Conservation (phyloP, 2,888 invertebrate species). For the Imbricaverruca yamaguchii region DNA sequence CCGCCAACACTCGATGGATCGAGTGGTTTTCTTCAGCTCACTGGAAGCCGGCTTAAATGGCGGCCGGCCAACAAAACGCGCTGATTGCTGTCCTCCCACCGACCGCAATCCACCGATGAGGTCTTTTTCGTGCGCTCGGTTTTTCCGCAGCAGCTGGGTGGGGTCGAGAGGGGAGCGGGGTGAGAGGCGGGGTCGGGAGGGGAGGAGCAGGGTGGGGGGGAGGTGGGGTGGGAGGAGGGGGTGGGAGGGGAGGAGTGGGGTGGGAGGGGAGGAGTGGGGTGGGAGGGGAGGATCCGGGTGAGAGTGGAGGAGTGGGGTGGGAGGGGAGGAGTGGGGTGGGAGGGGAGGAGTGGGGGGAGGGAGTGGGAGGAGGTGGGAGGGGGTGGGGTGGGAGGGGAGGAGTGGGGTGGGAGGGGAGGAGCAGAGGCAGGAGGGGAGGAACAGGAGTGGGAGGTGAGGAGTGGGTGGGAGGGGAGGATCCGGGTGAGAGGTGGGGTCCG, state of each 20-base stretch:
- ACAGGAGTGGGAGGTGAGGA: too few relatives aligned
- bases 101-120: not conserved
- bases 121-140: not conserved
- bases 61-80: not conserved
- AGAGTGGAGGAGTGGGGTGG: too few relatives aligned
- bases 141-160: too few relatives aligned
- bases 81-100: not conserved
- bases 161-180: not conserved
- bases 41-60: not conserved
- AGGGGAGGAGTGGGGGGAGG: not conserved
- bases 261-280: too few relatives aligned
- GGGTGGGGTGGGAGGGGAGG: not conserved
- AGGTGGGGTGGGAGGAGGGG: too few relatives aligned
- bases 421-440: too few relatives aligned
- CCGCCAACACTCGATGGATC: not conserved
- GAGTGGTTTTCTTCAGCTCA: not conserved
- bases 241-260: too few relatives aligned
- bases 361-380: not conserved
- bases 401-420: not conserved
- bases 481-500: too few relatives aligned
- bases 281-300: too few relatives aligned
- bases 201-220: not conserved
- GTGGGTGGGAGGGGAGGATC: too few relatives aligned
- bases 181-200: not conserved
- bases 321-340: not conserved